Percentiles rank a stretch among this genome's conserved stretches.
These are phyloP conservation scores for Euura saliciscinereae DNA, from an alignment of 1,140 invertebrate species.

Conservation along the genomic window DNA sequence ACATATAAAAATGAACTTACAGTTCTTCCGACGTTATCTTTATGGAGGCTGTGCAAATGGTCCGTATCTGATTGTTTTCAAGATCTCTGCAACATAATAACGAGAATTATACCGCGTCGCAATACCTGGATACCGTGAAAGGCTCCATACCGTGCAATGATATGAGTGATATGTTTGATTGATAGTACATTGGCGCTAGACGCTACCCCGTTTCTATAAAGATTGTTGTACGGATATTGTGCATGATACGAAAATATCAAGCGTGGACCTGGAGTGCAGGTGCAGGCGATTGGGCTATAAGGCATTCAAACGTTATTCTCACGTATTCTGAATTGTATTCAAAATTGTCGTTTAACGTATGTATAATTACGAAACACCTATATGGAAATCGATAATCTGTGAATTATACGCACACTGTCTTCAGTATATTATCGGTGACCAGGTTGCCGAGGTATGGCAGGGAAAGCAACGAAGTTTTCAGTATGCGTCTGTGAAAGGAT, in stretches of 20 bases:
- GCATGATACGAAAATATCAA: no score
- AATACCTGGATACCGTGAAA: slow-evolving; percentile 5
- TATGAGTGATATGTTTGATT: slow-evolving; percentile 16
- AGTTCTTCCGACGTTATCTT: slow-evolving; percentile 63
- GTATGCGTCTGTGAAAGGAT: slow-evolving; percentile 60
- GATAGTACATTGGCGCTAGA: no score
- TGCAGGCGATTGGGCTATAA: no score
- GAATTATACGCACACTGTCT: slow-evolving; percentile 63
- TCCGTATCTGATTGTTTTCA: slow-evolving; percentile 63
- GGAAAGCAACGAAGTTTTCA: slow-evolving; percentile 59
- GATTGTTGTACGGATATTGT: no score
- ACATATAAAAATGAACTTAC: slow-evolving; percentile 52
- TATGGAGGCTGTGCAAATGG: slow-evolving; percentile 58
- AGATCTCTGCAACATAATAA: slow-evolving; percentile 57
- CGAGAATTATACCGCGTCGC: slow-evolving; percentile 16
- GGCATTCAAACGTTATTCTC: no score
- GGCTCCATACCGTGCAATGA: neutral
- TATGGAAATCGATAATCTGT: no score
- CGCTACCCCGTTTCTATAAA: no score
- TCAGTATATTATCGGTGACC: slow-evolving; percentile 56
- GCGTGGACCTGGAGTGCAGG: no score
- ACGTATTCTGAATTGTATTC: no score
- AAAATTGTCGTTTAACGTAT: no score
- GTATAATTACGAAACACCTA: no score
- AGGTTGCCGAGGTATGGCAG: slow-evolving; percentile 59